Base-by-base conservation (phyloP, 53 echinoderm and acorn worm genomes). In the Paracentrotus lividus region DNA sequence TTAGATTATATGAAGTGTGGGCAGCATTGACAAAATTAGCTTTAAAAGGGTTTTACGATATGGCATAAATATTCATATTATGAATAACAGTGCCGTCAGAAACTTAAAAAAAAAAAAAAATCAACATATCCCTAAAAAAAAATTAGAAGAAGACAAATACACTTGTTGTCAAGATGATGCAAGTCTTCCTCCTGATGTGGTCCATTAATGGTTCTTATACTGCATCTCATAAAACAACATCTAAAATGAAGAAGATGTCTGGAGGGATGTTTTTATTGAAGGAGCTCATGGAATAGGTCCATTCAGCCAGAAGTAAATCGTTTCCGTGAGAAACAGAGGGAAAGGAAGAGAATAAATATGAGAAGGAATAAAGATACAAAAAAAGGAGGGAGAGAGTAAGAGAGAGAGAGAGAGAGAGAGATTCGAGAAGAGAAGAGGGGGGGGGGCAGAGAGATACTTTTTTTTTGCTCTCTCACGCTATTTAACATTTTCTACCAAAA, bases 241-340 rank as follows among this genome's bases (percentile, higher is more conserved):
- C 76, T 42, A 42, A 20, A 65, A 13, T 20, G 81, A 42, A 47
- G 12, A 10, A 47, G 47, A 47, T 18, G 81, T 81, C 81, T 26
- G 9, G 10, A 44, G 42, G 26, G 81, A 1, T 81, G 81, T 8
- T 26, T 24, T 45, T 47, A 49, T 81, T 81, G 47, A 81, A 45
- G 81, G 24, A 81, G 81, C 81, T 81, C 45, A 81, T 81, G 26
- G 47, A 47, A 81, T 81, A 81, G 44, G 47, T 24, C 81, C 45
- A 81, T n/a, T 81, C 47, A 81, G 26, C 47, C 33, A 47, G 24
- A 1, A 47, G 4, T 78, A 78, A 78, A 78, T 26, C 23, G 8
- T 45, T 78, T 4, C n/a, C n/a, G 1, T 2, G 9, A 14, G 56
- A 54, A 33, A 33, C 9, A 20, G 5, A 36, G 26, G 3, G 49